Evolutionary conservation across 2,113 vertebrate species (phyloP).

Genomic region (Trematomus loennbergii): DNA sequence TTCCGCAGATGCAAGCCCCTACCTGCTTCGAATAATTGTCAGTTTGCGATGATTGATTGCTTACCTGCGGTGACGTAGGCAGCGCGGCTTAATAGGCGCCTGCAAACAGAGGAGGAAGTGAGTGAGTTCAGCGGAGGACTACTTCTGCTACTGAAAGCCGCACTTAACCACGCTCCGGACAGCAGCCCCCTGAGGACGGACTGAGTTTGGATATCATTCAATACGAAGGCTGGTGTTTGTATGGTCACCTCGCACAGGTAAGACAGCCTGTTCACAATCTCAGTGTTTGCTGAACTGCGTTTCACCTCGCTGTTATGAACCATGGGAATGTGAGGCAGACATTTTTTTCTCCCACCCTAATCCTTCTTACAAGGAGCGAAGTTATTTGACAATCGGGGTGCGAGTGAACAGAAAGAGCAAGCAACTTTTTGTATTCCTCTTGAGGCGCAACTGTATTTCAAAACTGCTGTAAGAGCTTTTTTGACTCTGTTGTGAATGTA

Average conservation of each 20-base stretch:
- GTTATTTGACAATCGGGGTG: conserved; percentile 6
- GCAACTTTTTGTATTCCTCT: neutral
- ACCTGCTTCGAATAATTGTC: neutral
- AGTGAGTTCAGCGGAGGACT: conserved; percentile 29
- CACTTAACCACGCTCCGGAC: neutral
- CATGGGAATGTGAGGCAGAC: conserved; percentile 72
- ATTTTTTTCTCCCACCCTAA: conserved; percentile 69
- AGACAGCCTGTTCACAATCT: neutral
- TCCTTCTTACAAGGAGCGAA: conserved; percentile 31
- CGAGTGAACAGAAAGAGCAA: neutral
- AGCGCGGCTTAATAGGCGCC: conserved; percentile 37
- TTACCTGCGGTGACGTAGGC: conserved; percentile 80
- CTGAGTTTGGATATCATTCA: neutral
- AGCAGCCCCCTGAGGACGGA: neutral
- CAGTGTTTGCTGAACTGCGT: neutral
- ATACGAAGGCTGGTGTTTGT: neutral
- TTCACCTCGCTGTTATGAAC: conserved; percentile 39
- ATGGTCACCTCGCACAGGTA: conserved; percentile 48
- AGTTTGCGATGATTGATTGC: conserved; percentile 27
- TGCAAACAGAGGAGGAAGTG: conserved; percentile 64
- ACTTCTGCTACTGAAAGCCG: conserved; percentile 14
- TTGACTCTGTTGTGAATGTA: neutral
- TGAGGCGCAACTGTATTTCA: neutral
- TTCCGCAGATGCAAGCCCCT: neutral
- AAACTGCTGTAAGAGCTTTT: neutral